phyloP scores from a whole-genome alignment of 2,797 vertebrate species.

The Cyclopterus lumpus region DNA sequence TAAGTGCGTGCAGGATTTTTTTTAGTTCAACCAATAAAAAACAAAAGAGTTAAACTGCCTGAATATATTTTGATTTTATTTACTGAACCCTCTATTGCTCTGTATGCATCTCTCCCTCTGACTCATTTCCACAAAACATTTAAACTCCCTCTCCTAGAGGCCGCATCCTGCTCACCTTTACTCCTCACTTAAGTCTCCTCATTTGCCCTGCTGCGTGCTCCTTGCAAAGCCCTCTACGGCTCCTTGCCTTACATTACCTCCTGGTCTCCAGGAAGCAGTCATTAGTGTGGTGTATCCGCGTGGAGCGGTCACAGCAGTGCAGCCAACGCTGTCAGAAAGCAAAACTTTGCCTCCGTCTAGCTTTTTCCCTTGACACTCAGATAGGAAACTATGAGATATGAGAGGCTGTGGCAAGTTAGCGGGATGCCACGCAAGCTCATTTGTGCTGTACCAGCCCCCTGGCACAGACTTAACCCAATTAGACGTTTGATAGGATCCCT shows the following conservation, averaged over 20 bases:
- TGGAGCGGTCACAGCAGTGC: slow-evolving; percentile 39
- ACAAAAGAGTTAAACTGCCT: no score
- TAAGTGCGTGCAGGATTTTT: no score
- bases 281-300: slow-evolving; percentile 50
- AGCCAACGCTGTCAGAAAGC: slow-evolving; percentile 30
- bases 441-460: slow-evolving; percentile 49
- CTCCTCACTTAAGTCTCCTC: slow-evolving; percentile 15
- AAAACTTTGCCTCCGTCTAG: slow-evolving; percentile 37
- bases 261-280: slow-evolving; percentile 38
- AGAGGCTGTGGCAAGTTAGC: slow-evolving; percentile 49
- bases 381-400: slow-evolving; percentile 23
- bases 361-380: slow-evolving; percentile 24
- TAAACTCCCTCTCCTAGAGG: not conserved
- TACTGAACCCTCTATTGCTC: not conserved
- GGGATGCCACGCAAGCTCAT: slow-evolving; percentile 54
- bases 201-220: slow-evolving; percentile 1
- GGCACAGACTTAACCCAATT: slow-evolving; percentile 76
- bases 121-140: slow-evolving; percentile 12
- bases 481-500: slow-evolving; percentile 59
- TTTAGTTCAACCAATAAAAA: no score
- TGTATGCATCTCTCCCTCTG: not conserved
- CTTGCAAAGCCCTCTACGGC: not conserved
- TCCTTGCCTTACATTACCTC: slow-evolving; percentile 24
- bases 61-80: not conserved
- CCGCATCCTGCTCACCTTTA: slow-evolving; percentile 1